These are phyloP conservation scores for Carapus acus DNA, from an alignment of 2,797 vertebrate species.

Conservation along the genomic window DNA sequence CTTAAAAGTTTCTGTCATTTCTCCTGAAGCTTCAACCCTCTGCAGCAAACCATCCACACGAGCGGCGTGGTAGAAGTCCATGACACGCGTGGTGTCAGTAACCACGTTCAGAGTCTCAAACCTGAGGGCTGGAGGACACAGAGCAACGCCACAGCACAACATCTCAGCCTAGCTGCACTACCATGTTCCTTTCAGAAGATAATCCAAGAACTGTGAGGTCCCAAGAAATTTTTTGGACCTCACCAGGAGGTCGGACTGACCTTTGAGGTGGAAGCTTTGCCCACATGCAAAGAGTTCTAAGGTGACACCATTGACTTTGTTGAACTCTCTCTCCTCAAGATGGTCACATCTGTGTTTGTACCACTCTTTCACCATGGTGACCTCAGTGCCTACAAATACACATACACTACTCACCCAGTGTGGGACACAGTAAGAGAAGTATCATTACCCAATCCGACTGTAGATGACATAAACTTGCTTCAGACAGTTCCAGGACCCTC, in stretches of 20 bases:
- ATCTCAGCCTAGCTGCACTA: too few species aligned
- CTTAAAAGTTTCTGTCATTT: constrained; percentile 76
- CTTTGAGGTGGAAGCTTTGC: constrained; percentile 64
- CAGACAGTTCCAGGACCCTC: too few species aligned
- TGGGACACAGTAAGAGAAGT: too few species aligned
- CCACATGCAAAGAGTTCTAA: constrained; percentile 74
- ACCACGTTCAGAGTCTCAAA: constrained; percentile 60
- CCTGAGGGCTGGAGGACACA: constrained; percentile 68
- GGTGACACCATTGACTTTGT: constrained; percentile 59
- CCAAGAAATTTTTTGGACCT: background rate
- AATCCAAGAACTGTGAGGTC: too few species aligned
- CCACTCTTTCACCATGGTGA: constrained; percentile 73
- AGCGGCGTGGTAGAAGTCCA: constrained; percentile 74
- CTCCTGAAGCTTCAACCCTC: constrained; percentile 54
- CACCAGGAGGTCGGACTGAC: constrained; percentile 60
- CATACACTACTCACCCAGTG: constrained; percentile 6
- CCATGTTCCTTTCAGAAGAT: too few species aligned
- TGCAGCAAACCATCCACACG: constrained; percentile 72
- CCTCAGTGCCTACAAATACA: constrained; percentile 66
- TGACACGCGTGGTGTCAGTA: constrained; percentile 54
- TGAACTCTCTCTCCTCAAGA: constrained; percentile 72
- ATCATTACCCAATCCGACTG: too few species aligned
- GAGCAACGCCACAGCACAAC: too few species aligned
- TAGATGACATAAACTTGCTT: too few species aligned
- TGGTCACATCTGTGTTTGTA: constrained; percentile 77